Conservation (phyloP, 2,888 invertebrate species). For the Dicyrtoma fusca region DNA sequence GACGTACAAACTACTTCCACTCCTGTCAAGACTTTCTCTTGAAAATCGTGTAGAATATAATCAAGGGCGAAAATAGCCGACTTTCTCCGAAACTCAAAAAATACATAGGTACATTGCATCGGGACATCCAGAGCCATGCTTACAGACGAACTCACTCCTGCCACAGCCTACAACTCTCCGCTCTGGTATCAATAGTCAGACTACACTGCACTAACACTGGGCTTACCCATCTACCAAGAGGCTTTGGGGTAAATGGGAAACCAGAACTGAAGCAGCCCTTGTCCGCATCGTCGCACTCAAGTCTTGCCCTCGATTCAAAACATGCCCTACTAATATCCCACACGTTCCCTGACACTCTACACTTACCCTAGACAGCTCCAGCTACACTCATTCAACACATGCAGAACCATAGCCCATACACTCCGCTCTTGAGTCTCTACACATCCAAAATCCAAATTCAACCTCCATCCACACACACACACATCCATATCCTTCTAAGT, state of each 20-base stretch:
- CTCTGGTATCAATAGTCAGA: too few relatives aligned
- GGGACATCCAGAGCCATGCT: too few relatives aligned
- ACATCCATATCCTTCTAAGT: too few relatives aligned
- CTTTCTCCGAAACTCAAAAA: slow-evolving; percentile 21
- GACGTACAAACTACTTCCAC: not conserved
- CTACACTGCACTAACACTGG: too few relatives aligned
- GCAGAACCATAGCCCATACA: too few relatives aligned
- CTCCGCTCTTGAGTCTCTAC: too few relatives aligned
- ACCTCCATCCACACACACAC: too few relatives aligned
- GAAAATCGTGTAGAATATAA: not conserved
- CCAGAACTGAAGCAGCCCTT: slow-evolving; percentile 13
- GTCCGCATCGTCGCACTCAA: slow-evolving; percentile 39
- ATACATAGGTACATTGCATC: not conserved
- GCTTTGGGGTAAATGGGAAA: slow-evolving; percentile 1
- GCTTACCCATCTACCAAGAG: slow-evolving; percentile 4
- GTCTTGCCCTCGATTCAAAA: slow-evolving; percentile 37
- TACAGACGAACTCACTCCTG: not conserved
- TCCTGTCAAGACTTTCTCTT: slow-evolving; percentile 6
- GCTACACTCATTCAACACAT: too few relatives aligned
- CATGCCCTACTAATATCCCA: slow-evolving; percentile 34
- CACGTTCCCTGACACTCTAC: slow-evolving; percentile 20
- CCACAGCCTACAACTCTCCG: too few relatives aligned
- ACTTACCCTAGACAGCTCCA: not conserved
- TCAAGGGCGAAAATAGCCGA: slow-evolving; percentile 15
- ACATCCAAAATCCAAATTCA: too few relatives aligned